Percentiles rank a stretch among this genome's conserved stretches.
Conservation (phyloP, 2,797 vertebrate species). For the Gambelia wislizenii region DNA sequence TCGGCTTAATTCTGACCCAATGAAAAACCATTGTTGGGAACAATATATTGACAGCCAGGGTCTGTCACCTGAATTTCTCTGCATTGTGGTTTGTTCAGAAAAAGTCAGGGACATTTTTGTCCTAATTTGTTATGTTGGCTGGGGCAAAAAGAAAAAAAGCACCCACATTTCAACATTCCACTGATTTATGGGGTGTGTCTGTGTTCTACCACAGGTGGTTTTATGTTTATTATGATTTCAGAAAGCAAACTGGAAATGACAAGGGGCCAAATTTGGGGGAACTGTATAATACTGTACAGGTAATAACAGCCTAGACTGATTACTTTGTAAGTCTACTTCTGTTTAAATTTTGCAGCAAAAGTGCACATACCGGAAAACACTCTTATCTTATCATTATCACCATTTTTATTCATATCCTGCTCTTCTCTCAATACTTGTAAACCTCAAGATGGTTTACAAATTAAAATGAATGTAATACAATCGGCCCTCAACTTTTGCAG, state of each 20-base stretch:
- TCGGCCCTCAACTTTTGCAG: too few relatives aligned
- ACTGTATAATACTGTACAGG: background rate
- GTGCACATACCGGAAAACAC: background rate
- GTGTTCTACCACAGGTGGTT: background rate
- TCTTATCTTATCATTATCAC: too few relatives aligned
- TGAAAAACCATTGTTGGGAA: background rate
- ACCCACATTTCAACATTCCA: background rate
- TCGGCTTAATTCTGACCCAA: background rate
- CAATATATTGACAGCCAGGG: background rate
- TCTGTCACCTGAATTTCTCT: background rate
- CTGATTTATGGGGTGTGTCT: background rate
- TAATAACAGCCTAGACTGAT: background rate
- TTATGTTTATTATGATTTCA: background rate
- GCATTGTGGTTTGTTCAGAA: background rate
- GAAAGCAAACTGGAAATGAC: background rate
- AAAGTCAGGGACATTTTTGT: background rate
- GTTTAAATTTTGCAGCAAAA: background rate
- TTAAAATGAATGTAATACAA: too few relatives aligned
- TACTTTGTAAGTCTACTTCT: background rate
- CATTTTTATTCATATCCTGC: too few relatives aligned
- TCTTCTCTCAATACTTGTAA: too few relatives aligned
- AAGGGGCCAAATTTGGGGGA: background rate
- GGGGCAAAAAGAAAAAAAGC: background rate
- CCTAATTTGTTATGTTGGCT: background rate
- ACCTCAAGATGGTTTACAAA: too few relatives aligned